A percentile compares a stretch with the other conserved stretches of the same genome.
These are phyloP conservation scores for Epirrhoe tristata DNA, from an alignment of 2,888 invertebrate species.

Conservation along the genomic window DNA sequence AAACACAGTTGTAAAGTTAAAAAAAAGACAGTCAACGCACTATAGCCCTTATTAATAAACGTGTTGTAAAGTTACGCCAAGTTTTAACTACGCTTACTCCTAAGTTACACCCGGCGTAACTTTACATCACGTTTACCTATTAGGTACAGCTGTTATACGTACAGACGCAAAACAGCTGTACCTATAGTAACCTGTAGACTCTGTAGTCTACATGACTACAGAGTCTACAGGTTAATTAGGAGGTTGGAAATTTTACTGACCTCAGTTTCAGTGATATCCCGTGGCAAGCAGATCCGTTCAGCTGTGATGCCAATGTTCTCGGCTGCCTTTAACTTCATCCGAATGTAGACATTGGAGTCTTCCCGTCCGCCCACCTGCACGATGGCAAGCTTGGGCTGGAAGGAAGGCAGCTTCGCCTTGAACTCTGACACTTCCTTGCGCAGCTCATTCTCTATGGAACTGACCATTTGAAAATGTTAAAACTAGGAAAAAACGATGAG, in stretches of 20 bases:
- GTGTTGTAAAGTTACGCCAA: no score
- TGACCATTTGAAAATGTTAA: constrained; percentile 58
- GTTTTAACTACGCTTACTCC: no score
- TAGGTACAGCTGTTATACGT: no score
- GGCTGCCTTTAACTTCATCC: constrained; percentile 97
- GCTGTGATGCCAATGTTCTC: constrained; percentile 95
- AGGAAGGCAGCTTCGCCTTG: constrained; percentile 84
- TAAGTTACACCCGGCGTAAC: no score
- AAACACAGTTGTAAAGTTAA: no score
- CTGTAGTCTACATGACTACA: no score
- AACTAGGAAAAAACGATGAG: not conserved
- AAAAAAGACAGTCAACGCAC: no score
- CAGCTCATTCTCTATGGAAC: constrained; percentile 90
- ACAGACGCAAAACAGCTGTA: no score
- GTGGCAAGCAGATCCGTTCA: constrained; percentile 91
- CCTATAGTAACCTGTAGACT: no score
- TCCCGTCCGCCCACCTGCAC: constrained; percentile 98
- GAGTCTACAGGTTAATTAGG: no score
- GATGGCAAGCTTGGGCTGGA: constrained; percentile 93
- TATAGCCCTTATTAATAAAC: no score
- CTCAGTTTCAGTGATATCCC: constrained; percentile 92
- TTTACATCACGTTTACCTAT: no score
- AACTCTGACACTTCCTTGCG: constrained; percentile 87
- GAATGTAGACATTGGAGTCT: constrained; percentile 99
- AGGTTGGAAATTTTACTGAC: constrained; percentile 50